phyloP scores from a whole-genome alignment of 1,140 invertebrate species.

The Drosophila bocqueti region DNA sequence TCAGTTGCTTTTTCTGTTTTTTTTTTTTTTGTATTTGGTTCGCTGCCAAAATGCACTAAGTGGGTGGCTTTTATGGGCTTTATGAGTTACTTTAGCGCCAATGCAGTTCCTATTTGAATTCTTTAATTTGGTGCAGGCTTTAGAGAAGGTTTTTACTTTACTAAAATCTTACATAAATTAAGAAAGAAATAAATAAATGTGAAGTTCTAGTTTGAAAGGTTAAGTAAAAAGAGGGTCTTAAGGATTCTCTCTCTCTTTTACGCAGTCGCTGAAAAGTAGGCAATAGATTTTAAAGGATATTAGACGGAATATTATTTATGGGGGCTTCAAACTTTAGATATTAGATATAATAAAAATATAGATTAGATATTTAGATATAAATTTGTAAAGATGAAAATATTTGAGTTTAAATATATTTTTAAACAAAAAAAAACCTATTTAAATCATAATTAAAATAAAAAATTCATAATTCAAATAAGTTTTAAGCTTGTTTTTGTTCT shows the following conservation, averaged over 20 bases:
- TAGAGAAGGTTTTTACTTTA: neutral
- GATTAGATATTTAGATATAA: too few relatives aligned
- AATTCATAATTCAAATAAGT: too few relatives aligned
- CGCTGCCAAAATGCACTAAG: slow-evolving; percentile 58
- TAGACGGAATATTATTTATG: too few relatives aligned
- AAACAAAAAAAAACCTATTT: neutral
- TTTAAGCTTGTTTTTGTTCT: too few relatives aligned
- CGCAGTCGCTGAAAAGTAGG: neutral
- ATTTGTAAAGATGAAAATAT: too few relatives aligned
- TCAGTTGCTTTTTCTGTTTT: slow-evolving; percentile 5
- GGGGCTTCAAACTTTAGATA: too few relatives aligned
- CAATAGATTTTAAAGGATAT: neutral
- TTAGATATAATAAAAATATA: too few relatives aligned
- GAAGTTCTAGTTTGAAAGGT: neutral
- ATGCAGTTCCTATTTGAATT: neutral
- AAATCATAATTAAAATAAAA: neutral
- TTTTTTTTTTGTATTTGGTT: slow-evolving; percentile 27
- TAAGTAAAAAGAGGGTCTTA: neutral
- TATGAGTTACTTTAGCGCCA: slow-evolving; percentile 32
- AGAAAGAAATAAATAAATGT: too few relatives aligned
- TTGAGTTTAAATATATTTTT: neutral
- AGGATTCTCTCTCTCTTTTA: neutral
- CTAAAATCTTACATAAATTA: neutral
- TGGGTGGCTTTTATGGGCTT: slow-evolving; percentile 50
- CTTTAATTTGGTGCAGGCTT: neutral